Conservation (phyloP, 2,888 invertebrate species). For the Drosophila borborema region DNA sequence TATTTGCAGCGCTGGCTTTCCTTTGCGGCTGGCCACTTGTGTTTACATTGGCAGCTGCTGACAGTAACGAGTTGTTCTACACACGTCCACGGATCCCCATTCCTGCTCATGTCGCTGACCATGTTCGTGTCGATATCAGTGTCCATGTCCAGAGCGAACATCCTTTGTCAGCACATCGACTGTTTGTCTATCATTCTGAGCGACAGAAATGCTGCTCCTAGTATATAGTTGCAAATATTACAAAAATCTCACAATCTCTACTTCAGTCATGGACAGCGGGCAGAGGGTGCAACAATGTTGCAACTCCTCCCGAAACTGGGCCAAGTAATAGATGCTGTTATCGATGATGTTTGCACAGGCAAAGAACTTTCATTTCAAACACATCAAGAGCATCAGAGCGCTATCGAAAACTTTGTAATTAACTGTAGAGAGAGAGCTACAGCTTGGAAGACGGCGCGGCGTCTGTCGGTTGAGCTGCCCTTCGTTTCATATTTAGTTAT, state of each 20-base stretch:
- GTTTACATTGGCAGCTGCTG: slow-evolving; percentile 79
- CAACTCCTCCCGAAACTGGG: slow-evolving; percentile 29
- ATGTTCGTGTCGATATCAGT: slow-evolving; percentile 39
- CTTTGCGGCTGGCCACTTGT: slow-evolving; percentile 76
- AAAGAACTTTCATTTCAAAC: slow-evolving; percentile 1
- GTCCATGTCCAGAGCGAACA: slow-evolving; percentile 45
- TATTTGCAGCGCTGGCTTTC: slow-evolving; percentile 56
- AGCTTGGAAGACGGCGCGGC: background rate
- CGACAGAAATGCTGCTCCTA: slow-evolving; percentile 37
- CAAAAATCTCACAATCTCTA: slow-evolving; percentile 39
- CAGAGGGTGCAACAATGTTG: slow-evolving; percentile 5
- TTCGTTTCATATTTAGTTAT: background rate
- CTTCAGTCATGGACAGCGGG: slow-evolving; percentile 10
- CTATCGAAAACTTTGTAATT: slow-evolving; percentile 10
- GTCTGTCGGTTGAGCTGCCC: background rate
- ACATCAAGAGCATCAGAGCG: slow-evolving; percentile 7
- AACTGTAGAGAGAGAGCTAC: background rate
- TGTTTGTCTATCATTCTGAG: slow-evolving; percentile 72
- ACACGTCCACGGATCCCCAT: slow-evolving; percentile 65
- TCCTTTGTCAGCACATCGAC: slow-evolving; percentile 76
- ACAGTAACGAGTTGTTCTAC: slow-evolving; percentile 80
- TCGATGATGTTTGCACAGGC: slow-evolving; percentile 62
- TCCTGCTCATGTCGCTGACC: slow-evolving; percentile 9
- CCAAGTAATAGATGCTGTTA: slow-evolving; percentile 68
- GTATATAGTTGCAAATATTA: slow-evolving; percentile 64